Conservation (phyloP, 2,888 invertebrate species). For the Luperina nickerlii region DNA sequence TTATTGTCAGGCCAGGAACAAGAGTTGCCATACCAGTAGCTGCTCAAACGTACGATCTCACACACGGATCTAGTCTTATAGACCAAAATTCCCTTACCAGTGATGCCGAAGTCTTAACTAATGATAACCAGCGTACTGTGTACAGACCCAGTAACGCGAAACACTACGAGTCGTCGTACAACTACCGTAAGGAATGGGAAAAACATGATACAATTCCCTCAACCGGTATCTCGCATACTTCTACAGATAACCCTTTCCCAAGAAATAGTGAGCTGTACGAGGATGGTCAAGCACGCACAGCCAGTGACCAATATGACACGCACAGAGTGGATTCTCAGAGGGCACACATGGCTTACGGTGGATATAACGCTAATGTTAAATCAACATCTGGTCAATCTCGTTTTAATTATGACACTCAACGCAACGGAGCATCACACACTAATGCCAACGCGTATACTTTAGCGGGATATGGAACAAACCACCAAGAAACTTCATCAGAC, state of each 20-base stretch:
- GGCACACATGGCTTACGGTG: conserved; percentile 69
- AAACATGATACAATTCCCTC: conserved; percentile 80
- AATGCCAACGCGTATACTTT: conserved; percentile 66
- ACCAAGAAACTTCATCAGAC: conserved; percentile 62
- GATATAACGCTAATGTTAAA: conserved; percentile 73
- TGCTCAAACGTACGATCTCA: conserved; percentile 73
- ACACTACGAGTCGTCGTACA: conserved; percentile 85
- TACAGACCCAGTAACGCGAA: conserved; percentile 74
- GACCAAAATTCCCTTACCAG: conserved; percentile 77
- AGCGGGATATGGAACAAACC: conserved; percentile 59
- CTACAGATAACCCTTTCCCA: conserved; percentile 75
- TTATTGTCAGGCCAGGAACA: conserved; percentile 81
- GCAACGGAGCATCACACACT: conserved; percentile 59
- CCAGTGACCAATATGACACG: conserved; percentile 66
- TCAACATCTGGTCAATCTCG: conserved; percentile 74
- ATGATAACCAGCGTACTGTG: conserved; percentile 64
- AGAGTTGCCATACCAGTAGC: conserved; percentile 80
- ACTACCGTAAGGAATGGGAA: conserved; percentile 87
- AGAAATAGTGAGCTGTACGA: conserved; percentile 81
- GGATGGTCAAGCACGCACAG: conserved; percentile 70
- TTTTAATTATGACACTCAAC: conserved; percentile 71
- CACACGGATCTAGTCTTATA: conserved; percentile 69
- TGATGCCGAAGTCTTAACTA: conserved; percentile 77
- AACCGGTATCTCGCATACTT: conserved; percentile 66
- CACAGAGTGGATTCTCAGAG: conserved; percentile 69